phyloP scores from a whole-genome alignment of 2,797 vertebrate species.

The Pangasius krempfi region DNA sequence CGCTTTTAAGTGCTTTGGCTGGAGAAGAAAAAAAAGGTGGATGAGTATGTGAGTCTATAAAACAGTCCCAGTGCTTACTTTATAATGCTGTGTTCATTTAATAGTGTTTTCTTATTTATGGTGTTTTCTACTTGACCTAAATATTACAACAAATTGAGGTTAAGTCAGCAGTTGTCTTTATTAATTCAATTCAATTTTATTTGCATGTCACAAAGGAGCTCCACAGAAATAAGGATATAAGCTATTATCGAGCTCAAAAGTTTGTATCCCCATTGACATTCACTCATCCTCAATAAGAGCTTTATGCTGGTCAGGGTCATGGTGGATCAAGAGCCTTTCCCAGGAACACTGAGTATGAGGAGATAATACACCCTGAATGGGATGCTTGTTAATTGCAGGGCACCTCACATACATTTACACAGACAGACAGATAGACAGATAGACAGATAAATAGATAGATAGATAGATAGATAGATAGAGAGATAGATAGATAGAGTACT shows the following conservation, averaged over 20 bases:
- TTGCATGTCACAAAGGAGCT: background rate
- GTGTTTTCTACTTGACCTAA: conserved; percentile 16
- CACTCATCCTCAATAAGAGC: background rate
- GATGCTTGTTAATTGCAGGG: background rate
- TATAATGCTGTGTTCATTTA: conserved; percentile 22
- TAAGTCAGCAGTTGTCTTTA: background rate
- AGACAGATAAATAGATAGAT: too few species aligned
- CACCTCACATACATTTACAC: background rate
- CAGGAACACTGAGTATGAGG: background rate
- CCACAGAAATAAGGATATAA: too few species aligned
- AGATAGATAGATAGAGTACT: background rate
- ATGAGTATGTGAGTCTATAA: conserved; percentile 32
- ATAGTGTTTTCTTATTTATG: conserved; percentile 20
- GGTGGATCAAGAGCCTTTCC: background rate
- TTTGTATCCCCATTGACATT: background rate
- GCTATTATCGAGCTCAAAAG: background rate
- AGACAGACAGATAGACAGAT: too few species aligned
- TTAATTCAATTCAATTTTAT: background rate
- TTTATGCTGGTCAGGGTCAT: background rate
- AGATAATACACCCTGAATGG: background rate
- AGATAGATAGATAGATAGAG: too few species aligned
- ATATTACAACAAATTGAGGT: conserved; percentile 6
- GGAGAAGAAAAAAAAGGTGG: conserved; percentile 27
- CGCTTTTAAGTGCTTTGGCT: conserved; percentile 49
- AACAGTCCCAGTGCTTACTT: conserved; percentile 38